Conservation (phyloP, 2,888 invertebrate genomes). For the Epiperipatus broadwayi region DNA sequence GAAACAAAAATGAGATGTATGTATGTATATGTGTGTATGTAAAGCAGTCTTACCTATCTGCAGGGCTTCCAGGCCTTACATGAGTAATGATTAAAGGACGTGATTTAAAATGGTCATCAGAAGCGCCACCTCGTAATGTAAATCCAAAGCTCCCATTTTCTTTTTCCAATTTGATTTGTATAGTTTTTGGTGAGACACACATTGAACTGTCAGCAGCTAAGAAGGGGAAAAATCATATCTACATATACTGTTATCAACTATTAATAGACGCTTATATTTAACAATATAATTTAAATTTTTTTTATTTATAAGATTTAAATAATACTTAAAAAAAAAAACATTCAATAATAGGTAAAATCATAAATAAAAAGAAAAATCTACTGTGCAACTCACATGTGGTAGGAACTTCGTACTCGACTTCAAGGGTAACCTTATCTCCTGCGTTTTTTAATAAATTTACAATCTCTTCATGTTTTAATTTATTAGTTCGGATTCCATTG, state of each 20-base stretch:
- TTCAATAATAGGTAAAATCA: neutral
- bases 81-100: conserved; percentile 71
- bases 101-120: conserved; percentile 36
- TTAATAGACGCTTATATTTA: neutral
- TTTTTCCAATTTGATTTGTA: conserved; percentile 54
- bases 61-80: conserved; percentile 68
- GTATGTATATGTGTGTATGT: too few relatives aligned
- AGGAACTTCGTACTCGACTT: conserved; percentile 63
- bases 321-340: conserved; percentile 14
- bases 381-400: conserved; percentile 57
- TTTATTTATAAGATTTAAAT: neutral
- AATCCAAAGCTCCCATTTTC: conserved; percentile 68
- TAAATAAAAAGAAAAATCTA: conserved; percentile 12
- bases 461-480: conserved; percentile 56
- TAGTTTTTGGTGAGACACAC: conserved; percentile 19
- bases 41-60: conserved; percentile 51
- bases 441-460: conserved; percentile 51
- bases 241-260: too few relatives aligned
- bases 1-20: too few relatives aligned
- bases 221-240: conserved; percentile 4
- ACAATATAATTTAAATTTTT: neutral
- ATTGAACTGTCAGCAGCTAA: conserved; percentile 15
- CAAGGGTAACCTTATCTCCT: conserved; percentile 51
- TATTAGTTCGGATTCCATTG: conserved; percentile 55
- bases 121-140: conserved; percentile 60